Evolutionary conservation across 2,113 vertebrate genomes (phyloP).

Genomic region (Penelope pileata): DNA sequence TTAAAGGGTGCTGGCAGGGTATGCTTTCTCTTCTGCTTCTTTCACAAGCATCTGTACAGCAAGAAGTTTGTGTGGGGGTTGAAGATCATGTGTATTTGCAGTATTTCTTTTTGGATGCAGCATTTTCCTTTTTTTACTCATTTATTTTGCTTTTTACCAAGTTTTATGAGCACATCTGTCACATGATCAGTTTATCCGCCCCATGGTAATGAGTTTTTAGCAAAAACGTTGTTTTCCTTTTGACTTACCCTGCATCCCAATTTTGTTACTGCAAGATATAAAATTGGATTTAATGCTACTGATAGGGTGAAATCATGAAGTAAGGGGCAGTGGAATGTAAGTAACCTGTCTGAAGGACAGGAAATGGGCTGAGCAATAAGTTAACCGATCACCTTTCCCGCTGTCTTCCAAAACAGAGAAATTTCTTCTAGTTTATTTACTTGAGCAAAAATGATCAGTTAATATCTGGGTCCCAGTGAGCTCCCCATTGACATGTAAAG

Average conservation of each 20-base stretch:
- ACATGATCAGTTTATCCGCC: background rate
- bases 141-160: background rate
- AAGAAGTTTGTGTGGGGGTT: background rate
- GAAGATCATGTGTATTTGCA: background rate
- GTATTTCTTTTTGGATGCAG: background rate
- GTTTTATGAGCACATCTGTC: background rate
- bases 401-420: background rate
- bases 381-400: background rate
- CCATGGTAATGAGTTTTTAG: background rate
- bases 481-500: accelerated
- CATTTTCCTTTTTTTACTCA: background rate
- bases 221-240: slow-evolving; percentile 6
- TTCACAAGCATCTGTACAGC: background rate
- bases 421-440: background rate
- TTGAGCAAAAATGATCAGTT: background rate
- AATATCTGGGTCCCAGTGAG: background rate
- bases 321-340: background rate
- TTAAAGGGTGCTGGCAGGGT: background rate
- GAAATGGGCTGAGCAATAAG: background rate
- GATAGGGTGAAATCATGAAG: background rate
- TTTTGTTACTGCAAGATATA: background rate
- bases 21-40: accelerated
- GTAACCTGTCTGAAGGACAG: background rate
- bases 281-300: background rate
- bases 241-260: background rate